Evolutionary conservation across 2,888 invertebrate species (phyloP), one percentile per base, ranked within the genome.

Genomic region (Apamea monoglypha): DNA sequence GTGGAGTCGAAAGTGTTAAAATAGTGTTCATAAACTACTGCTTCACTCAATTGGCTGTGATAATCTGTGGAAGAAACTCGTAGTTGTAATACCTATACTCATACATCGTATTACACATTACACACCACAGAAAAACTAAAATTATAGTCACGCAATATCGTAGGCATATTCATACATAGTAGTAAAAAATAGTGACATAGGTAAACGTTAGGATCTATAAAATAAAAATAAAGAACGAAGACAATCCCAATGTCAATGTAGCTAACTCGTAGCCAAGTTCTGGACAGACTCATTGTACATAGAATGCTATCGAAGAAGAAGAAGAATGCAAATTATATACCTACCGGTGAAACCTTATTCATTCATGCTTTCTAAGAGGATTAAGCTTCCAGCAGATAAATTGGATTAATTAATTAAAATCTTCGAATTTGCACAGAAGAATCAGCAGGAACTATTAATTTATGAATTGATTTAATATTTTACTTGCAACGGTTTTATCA

Each of bases 401-500:
- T 32, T 47, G 1, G 16, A 25, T 32, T 12, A 40, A 63, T 8
- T 4, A n/a, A 63, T 25, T 4, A 44, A 77, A 40, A 44, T 74
- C 1, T 18, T 40, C 6, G 4, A 76, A 76, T 50, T 50, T 36
- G 12, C 2, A 56, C 12, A 21, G 25, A 18, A 44, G 63, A 29
- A 18, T 18, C 47, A 75, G 6, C 21, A 76, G 4, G 32, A n/a
- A 69, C 8, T 3, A 70, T 80, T 32, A 59, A 64, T 64, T 0
- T 71, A 29, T 36, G 16, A 74, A 68, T 16, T 29, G 14, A 29
- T 68, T 44, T 40, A 18, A 40, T 40, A 40, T 7, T 59, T 76
- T 70, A 81, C 81, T 84, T 81, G 70, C 3, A 61, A 78, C 14
- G 8, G 10, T 59, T 44, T 53, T n/a, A 21, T 59, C n/a, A 50